phyloP scores from a whole-genome alignment of 2,797 vertebrate species.

The Lepus oiostolus region DNA sequence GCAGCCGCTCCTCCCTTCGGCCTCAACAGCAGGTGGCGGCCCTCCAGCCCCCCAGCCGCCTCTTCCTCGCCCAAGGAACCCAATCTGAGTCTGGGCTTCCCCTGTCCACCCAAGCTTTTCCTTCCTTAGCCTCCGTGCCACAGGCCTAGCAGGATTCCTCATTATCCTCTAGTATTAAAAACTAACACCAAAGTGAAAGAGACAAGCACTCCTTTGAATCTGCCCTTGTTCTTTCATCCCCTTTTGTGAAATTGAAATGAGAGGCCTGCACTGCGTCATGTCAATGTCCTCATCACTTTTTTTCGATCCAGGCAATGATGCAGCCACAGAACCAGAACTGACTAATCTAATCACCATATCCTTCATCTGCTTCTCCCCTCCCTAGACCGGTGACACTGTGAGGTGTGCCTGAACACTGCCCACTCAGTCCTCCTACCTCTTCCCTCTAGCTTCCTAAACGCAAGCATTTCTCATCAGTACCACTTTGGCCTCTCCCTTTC shows the following conservation, averaged over 20 bases:
- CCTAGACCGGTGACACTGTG: background rate
- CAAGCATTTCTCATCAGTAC: background rate
- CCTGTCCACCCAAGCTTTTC: background rate
- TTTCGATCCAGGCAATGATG: slow-evolving; percentile 24
- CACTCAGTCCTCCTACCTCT: background rate
- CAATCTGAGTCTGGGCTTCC: background rate
- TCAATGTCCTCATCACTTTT: background rate
- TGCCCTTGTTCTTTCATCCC: slow-evolving; percentile 6
- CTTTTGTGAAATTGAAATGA: slow-evolving; percentile 23
- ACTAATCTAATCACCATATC: background rate
- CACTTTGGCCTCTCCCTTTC: slow-evolving; percentile 6
- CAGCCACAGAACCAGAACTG: background rate
- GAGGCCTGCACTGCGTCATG: slow-evolving; percentile 3
- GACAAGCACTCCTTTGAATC: background rate
- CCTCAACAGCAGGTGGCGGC: background rate
- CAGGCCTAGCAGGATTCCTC: background rate
- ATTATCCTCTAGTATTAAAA: slow-evolving; percentile 12
- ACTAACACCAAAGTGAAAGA: slow-evolving; percentile 26
- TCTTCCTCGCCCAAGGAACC: background rate
- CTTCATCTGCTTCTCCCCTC: background rate
- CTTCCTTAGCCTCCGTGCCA: background rate
- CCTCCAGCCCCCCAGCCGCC: background rate
- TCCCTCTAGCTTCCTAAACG: background rate
- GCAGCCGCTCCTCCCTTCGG: too few species aligned
- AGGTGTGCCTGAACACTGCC: background rate